Evolutionary conservation across 1,140 invertebrate species (phyloP), one percentile per base, ranked within the genome.

Genomic region (Nebria ingens): DNA sequence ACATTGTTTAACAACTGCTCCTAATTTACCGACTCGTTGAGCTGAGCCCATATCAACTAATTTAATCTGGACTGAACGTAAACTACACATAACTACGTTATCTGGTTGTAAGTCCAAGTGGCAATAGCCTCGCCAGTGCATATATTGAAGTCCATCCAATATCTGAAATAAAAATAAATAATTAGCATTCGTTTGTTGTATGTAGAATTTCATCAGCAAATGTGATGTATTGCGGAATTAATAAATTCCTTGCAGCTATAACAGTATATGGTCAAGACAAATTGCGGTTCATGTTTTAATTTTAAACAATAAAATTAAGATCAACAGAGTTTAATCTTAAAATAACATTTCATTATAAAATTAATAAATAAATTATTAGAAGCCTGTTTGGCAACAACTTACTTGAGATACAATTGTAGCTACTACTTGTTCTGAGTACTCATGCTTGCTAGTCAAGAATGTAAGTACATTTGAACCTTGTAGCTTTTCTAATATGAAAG

Each of bases 51-150:
- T 89, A 68, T 98, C 95, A 1, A 92, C 82, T 12, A 99, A 71
- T 73, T 98, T 98, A 1, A 98, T 79, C 67, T 90, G 86, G 2
- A 93, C 80, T 19, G 86, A 85, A 60, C 89, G 78, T 2, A 93
- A 82, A 0, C 88, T 88, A 1, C 86, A 84, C 86, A 98, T 93
- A 0, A 98, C 90, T n/a, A 98, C 79, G 69, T 97, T 98, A 63
- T 95, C 92, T 0, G 96, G 96, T 69, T 98, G 92, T 15, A 99
- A 74, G 69, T 98, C 91, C 20, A 98, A 72, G 71, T 97, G 92
- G 58, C 88, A 89, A 59, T 91, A 85, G 1, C 90, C 92, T 65
- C 89, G 78, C 86, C 93, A 93, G 67, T 98, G 93, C 4, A 98
- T 73, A 67, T 96, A 97, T 66, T 95, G 89, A 6, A 95, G 68